These are phyloP conservation scores for Macrophya annulata DNA, from an alignment of 2,888 invertebrate genomes.

Conservation along the genomic window DNA sequence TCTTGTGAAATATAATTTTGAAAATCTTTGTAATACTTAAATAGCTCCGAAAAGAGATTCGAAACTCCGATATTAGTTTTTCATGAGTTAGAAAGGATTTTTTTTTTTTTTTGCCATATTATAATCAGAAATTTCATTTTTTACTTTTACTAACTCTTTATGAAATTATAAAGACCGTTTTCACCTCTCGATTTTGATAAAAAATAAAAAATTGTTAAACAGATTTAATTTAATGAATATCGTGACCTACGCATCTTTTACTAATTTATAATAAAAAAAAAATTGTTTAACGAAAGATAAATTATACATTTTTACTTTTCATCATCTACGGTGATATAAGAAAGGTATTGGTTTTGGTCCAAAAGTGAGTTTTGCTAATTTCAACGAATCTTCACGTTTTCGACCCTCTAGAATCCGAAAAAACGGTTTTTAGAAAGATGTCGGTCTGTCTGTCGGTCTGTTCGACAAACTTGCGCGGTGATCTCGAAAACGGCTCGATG, in stretches of 20 bases:
- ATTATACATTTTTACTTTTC: too few species aligned
- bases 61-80: not conserved
- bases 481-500: too few species aligned
- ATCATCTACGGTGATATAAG: too few species aligned
- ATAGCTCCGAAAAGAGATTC: not conserved
- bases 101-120: not conserved
- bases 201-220: too few species aligned
- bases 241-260: not conserved
- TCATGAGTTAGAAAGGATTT: not conserved
- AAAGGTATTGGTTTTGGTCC: too few species aligned
- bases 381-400: too few species aligned
- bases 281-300: too few species aligned
- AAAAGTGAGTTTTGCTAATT: too few species aligned
- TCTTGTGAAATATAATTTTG: not conserved
- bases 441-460: too few species aligned
- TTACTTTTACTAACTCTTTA: not conserved
- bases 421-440: too few species aligned
- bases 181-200: not conserved
- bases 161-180: not conserved
- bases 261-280: not conserved
- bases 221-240: not conserved
- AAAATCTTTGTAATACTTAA: not conserved
- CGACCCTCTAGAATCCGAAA: too few species aligned
- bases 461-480: too few species aligned
- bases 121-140: not conserved